Percentiles rank a stretch among this genome's conserved stretches.
These are phyloP conservation scores for Lissonota sp. DNA, from an alignment of 2,888 invertebrate genomes.

Conservation along the genomic window DNA sequence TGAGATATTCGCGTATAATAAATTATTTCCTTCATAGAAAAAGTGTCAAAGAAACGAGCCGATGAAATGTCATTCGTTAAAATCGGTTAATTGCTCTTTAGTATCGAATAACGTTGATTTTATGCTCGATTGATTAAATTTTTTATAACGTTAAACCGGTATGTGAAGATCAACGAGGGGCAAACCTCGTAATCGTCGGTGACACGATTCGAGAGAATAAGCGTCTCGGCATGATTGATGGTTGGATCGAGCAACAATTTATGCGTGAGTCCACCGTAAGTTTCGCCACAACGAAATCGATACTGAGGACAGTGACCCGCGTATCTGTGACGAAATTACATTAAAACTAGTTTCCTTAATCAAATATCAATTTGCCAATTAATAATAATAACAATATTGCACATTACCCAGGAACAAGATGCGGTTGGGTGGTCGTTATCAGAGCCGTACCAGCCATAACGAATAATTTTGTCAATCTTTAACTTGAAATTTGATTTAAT, in stretches of 20 bases:
- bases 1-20: no score
- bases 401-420: conserved; percentile 89
- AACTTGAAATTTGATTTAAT: conserved; percentile 48
- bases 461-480: conserved; percentile 32
- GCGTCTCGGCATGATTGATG: conserved; percentile 89
- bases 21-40: no score
- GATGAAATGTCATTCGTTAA: no score
- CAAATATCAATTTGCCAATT: background rate
- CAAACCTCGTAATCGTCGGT: conserved; percentile 88
- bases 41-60: no score
- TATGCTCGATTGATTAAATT: no score
- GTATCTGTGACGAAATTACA: conserved; percentile 85
- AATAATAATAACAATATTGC: no score
- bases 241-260: conserved; percentile 90
- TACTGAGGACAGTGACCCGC: conserved; percentile 92
- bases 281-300: conserved; percentile 90
- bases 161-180: background rate
- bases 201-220: conserved; percentile 88
- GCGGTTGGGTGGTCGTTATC: conserved; percentile 88
- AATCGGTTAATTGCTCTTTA: no score
- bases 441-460: conserved; percentile 71
- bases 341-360: conserved; percentile 35
- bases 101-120: no score
- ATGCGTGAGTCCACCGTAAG: conserved; percentile 89
- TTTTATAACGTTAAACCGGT: no score